Conservation (phyloP, 2,888 invertebrate genomes). For the Cyrtodaria siliqua region DNA sequence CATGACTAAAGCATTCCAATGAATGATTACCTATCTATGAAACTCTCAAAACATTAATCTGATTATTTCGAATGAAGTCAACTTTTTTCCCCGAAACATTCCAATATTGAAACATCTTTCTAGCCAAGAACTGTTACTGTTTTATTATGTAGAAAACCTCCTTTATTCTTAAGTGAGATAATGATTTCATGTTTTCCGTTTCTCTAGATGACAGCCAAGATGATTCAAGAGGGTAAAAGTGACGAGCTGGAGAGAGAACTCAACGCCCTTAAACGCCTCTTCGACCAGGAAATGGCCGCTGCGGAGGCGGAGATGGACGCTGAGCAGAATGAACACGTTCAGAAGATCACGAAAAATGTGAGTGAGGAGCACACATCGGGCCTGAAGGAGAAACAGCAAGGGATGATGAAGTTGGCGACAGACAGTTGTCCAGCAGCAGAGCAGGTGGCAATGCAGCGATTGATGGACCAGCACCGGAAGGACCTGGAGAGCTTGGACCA, state of each 20-base stretch:
- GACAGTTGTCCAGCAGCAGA: constrained; percentile 73
- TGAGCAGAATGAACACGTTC: constrained; percentile 79
- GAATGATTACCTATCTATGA: too few species aligned
- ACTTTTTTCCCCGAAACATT: too few species aligned
- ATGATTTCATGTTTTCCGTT: too few species aligned
- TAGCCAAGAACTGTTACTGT: too few species aligned
- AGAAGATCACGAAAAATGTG: constrained; percentile 68
- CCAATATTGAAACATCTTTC: too few species aligned
- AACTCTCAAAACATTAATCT: too few species aligned
- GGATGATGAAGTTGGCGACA: constrained; percentile 52
- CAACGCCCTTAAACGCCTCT: constrained; percentile 72
- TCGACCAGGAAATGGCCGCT: constrained; percentile 76
- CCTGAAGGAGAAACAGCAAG: constrained; percentile 55
- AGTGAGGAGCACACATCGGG: constrained; percentile 77
- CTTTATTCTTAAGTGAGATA: too few species aligned
- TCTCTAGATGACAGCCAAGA: constrained; percentile 75
- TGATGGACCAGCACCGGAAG: constrained; percentile 80
- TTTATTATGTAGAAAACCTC: too few species aligned
- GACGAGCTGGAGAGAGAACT: constrained; percentile 80
- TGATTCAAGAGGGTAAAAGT: constrained; percentile 79
- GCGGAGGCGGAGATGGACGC: constrained; percentile 78
- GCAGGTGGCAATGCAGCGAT: constrained; percentile 75
- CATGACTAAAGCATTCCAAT: too few species aligned
- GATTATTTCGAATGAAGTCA: too few species aligned
- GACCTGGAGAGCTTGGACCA: constrained; percentile 74